Evolutionary conservation across 2,888 invertebrate genomes (phyloP).

Genomic region (Pterostichus madidus): DNA sequence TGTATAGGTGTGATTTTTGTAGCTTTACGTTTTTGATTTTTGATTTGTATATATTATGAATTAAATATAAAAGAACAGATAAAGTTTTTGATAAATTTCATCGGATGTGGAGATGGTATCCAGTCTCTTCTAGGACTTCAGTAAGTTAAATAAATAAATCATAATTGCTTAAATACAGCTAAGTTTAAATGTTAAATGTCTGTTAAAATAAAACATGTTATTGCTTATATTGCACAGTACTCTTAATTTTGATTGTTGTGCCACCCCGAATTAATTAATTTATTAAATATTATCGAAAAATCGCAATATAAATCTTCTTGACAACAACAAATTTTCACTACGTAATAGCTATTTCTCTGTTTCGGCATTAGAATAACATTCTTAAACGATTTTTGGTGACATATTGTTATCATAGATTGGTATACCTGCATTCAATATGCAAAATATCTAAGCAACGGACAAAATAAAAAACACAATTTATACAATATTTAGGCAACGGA

Average conservation of each 20-base stretch:
- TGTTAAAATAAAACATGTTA: not conserved
- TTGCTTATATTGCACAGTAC: constrained; percentile 33
- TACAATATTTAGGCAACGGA: too few species aligned
- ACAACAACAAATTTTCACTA: too few species aligned
- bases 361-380: too few species aligned
- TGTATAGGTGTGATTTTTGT: constrained; percentile 47
- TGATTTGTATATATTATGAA: not conserved
- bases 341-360: too few species aligned
- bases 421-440: too few species aligned
- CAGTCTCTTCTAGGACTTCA: constrained; percentile 20
- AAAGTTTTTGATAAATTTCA: constrained; percentile 33
- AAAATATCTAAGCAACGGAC: too few species aligned
- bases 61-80: constrained; percentile 9
- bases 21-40: constrained; percentile 14
- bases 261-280: constrained; percentile 9
- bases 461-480: too few species aligned
- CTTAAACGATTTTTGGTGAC: too few species aligned
- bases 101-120: constrained; percentile 6
- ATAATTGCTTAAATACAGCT: constrained; percentile 59
- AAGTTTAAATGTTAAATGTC: constrained; percentile 40
- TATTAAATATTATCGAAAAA: too few species aligned
- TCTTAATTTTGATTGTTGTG: constrained; percentile 42
- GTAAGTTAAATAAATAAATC: constrained; percentile 59
- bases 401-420: too few species aligned
- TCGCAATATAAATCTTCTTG: too few species aligned